Base-by-base conservation (phyloP, 1,140 invertebrate genomes). In the Rhopalosiphum padi region DNA sequence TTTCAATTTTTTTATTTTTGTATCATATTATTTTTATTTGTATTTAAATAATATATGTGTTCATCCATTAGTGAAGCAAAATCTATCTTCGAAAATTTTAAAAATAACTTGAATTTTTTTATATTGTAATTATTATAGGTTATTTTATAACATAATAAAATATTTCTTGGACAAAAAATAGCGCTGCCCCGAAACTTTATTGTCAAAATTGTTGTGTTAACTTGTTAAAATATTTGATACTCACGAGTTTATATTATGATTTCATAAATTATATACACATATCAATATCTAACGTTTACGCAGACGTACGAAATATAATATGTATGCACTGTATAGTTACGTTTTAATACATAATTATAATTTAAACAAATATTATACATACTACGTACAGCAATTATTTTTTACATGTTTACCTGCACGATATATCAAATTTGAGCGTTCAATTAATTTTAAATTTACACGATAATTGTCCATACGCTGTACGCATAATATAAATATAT, bases 371-470 rank as follows among this genome's bases (percentile, higher is more conserved):
- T 85, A 85, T 30, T 23, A 83, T 11, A 41, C 6, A 23, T 68
- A n/a, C n/a, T 77, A 5, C 15, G 30, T 77, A 77, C 1, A n/a
- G 60, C 60, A 77, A 77, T 77, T 77, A 77, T 77, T 77, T 77
- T 77, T 77, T n/a, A 77, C 30, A 77, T 77, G 30, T 77, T 77
- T 18, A 77, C n/a, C 60, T 41, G 41, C 37, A 48, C 43, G 43
- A 46, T 43, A 43, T 87, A 87, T 87, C 85, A 46, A 87, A 48
- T 48, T 87, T 30, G 15, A 77, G 60, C 60, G 60, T 83, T 83
- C 86, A 46, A 88, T 88, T 88, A 88, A 48, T n/a, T 88, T 88
- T 48, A 22, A 46, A 51, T 88, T 48, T 51, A 51, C 30, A n/a
- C 86, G n/a, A 88, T 48, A 48, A 88, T 88, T 88, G 86, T 88